phyloP scores from a whole-genome alignment of 2,113 vertebrate genomes.

The Dicentrarchus labrax region DNA sequence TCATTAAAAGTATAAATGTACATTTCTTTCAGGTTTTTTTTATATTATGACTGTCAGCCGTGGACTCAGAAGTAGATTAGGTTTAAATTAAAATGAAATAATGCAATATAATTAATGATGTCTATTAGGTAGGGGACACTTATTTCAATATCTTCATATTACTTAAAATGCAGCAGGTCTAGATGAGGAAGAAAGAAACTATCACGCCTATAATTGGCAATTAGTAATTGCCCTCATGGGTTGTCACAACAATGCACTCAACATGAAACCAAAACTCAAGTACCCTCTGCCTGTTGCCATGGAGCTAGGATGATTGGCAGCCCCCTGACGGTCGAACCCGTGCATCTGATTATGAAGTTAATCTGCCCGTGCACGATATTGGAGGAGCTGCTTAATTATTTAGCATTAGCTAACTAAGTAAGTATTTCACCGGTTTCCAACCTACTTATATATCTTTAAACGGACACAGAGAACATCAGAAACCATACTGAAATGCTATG shows the following conservation, averaged over 20 bases:
- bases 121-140: background rate
- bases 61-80: background rate
- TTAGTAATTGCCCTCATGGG: background rate
- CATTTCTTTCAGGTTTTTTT: background rate
- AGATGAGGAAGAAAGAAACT: background rate
- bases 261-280: background rate
- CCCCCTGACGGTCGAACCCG: background rate
- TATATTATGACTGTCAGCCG: background rate
- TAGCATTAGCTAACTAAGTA: background rate
- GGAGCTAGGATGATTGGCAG: slow-evolving; percentile 26
- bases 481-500: background rate
- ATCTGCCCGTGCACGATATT: background rate
- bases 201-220: too few species aligned
- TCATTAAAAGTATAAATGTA: too few species aligned
- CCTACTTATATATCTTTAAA: background rate
- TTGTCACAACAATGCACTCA: background rate
- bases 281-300: slow-evolving; percentile 18
- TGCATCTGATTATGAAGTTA: background rate
- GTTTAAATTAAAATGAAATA: slow-evolving; percentile 11
- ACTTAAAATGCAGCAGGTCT: background rate
- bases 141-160: background rate
- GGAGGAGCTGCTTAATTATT: background rate
- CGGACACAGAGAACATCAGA: background rate
- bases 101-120: background rate
- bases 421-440: background rate